Base-by-base conservation (phyloP, 2,888 invertebrate genomes). In the Pterostichus niger region DNA sequence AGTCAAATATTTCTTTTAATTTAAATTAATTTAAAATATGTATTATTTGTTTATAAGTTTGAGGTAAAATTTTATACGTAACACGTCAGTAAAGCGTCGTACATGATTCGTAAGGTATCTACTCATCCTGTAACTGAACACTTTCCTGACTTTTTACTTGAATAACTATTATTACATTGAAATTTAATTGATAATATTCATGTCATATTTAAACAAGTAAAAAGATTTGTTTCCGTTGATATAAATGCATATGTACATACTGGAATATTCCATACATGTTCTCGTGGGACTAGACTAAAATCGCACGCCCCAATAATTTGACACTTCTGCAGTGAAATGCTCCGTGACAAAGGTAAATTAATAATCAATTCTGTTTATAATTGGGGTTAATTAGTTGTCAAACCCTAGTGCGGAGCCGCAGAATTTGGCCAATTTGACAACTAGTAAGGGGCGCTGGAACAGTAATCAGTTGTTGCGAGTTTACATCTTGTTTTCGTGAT, bases 311-410 rank as follows among this genome's bases (percentile, higher is more conserved):
- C 44, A 75, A 82, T 82, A 82, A 82, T 82, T 82, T 82, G 82
- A 82, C 82, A 82, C 75, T 82, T 82, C 31, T 82, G 82, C 75
- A 82, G 24, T 75, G 82, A 82, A 82, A 75, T 82, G 82, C 59
- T 44, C 75, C 59, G 82, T 82, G 82, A 82, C 82, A 82, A 82
- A 82, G 82, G 82, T 82, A 82, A 82, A 82, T 82, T 82, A 82
- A 82, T 82, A 75, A 82, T 82, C 82, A 82, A 82, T 82, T 82
- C 82, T 68, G 61, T 61, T 82, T 82, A 82, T 82, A 82, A 82
- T 82, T 82, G 82, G 61, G 73, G 75, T 82, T 82, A 82, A 82
- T 82, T 82, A 82, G 82, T 82, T 82, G 82, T 75, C 82, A 75
- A 82, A 61, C 82, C 82, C 49, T 80, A 40, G 61, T 54, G 68